Percentiles rank a stretch among this genome's conserved stretches.
Evolutionary conservation across 2,888 invertebrate species (phyloP).

Genomic region (Epinotia brunnichana): DNA sequence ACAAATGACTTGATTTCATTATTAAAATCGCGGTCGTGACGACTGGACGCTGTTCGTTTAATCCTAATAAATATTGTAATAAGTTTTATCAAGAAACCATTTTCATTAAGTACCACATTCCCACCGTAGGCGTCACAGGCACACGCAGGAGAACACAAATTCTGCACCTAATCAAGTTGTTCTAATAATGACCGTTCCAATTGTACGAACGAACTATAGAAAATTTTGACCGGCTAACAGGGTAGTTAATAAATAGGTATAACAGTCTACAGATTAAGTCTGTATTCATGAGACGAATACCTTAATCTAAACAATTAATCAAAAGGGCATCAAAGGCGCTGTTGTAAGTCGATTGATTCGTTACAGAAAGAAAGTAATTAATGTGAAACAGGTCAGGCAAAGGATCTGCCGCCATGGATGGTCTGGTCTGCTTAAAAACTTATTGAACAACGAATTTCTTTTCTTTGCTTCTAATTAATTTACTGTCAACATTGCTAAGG

Average conservation of each 20-base stretch:
- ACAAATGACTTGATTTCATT: no score
- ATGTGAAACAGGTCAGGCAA: neutral
- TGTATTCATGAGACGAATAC: slow-evolving; percentile 1
- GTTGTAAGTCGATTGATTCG: slow-evolving; percentile 29
- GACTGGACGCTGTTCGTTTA: no score
- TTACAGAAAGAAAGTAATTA: slow-evolving; percentile 24
- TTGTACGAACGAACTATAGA: neutral
- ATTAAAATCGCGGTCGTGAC: no score
- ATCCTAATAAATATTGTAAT: no score
- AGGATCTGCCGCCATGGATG: neutral
- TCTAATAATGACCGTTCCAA: neutral
- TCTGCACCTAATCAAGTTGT: neutral
- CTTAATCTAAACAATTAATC: slow-evolving; percentile 32
- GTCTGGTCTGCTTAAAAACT: neutral
- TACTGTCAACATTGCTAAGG: no score
- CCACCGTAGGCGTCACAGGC: neutral
- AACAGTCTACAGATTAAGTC: slow-evolving; percentile 4
- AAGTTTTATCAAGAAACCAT: no score
- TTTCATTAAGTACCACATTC: no score
- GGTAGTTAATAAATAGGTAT: neutral
- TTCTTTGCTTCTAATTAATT: no score
- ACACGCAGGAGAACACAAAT: no score
- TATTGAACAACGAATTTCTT: neutral
- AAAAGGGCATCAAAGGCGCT: slow-evolving; percentile 21
- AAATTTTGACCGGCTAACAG: neutral